Evolutionary conservation across 2,888 invertebrate species (phyloP).

Genomic region (Doris montereyensis): DNA sequence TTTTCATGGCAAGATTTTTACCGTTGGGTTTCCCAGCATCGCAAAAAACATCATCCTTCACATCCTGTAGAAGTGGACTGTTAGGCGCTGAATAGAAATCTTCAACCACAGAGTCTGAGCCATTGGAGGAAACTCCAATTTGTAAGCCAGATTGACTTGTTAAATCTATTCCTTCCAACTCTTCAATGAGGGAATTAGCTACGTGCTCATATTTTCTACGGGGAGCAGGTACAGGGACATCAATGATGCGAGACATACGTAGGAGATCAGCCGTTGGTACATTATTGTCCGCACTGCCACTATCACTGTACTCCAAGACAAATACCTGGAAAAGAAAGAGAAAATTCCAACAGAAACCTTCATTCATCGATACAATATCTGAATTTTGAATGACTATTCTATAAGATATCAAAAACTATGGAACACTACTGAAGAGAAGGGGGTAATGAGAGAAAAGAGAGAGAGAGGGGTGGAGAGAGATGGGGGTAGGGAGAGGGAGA

Average conservation of each 20-base stretch:
- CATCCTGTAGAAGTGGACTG: no score
- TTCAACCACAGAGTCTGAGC: constrained; percentile 2
- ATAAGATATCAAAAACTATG: no score
- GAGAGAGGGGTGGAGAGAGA: no score
- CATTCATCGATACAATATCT: no score
- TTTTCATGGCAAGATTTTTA: background rate
- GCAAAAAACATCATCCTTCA: background rate
- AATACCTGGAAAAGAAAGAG: constrained; percentile 34
- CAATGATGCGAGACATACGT: constrained; percentile 41
- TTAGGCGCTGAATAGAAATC: background rate
- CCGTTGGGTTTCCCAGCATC: background rate
- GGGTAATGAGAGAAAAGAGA: no score
- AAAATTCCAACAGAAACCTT: background rate
- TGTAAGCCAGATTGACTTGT: background rate
- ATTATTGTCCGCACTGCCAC: constrained; percentile 13
- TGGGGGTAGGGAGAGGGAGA: no score
- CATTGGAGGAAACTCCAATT: background rate
- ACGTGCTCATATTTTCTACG: no score
- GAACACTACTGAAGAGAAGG: no score
- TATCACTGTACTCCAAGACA: constrained; percentile 36
- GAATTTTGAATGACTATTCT: no score
- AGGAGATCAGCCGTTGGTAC: constrained; percentile 45
- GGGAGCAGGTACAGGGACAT: constrained; percentile 12
- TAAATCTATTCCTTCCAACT: constrained; percentile 37
- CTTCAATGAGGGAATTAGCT: no score